Conservation (phyloP, 92 coral and sea anemone species). For the Muricea muricata region DNA sequence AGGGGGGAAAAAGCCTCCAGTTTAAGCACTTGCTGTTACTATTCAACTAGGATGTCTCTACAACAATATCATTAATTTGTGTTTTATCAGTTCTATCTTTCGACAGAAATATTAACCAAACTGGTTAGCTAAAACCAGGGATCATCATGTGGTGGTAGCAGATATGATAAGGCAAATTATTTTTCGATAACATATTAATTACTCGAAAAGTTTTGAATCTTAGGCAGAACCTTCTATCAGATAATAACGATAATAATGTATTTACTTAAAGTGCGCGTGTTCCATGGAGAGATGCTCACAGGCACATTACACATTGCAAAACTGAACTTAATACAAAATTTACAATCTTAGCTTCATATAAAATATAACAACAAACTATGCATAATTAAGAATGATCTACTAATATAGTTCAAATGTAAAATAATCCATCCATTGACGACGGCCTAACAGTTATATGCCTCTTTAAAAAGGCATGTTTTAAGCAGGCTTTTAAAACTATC, state of each 20-base stretch:
- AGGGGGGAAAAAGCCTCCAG: neutral
- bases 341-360: too few relatives aligned
- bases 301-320: neutral
- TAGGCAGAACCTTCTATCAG: constrained; percentile 50
- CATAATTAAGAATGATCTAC: too few relatives aligned
- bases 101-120: neutral
- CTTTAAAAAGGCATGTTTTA: too few relatives aligned
- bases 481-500: too few relatives aligned
- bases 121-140: neutral
- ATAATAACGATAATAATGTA: constrained; percentile 2
- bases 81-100: neutral
- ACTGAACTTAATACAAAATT: too few relatives aligned
- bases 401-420: too few relatives aligned
- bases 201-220: constrained; percentile 54
- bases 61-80: neutral
- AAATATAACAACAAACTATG: too few relatives aligned
- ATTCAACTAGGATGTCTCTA: constrained; percentile 17
- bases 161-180: neutral
- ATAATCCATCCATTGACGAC: too few relatives aligned
- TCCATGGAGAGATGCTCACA: too few relatives aligned
- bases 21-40: constrained; percentile 7
- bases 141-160: neutral
- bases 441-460: too few relatives aligned
- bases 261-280: too few relatives aligned
- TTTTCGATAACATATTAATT: neutral